Conservation (phyloP, 1,140 invertebrate genomes). For the Eupeodes corollae region DNA sequence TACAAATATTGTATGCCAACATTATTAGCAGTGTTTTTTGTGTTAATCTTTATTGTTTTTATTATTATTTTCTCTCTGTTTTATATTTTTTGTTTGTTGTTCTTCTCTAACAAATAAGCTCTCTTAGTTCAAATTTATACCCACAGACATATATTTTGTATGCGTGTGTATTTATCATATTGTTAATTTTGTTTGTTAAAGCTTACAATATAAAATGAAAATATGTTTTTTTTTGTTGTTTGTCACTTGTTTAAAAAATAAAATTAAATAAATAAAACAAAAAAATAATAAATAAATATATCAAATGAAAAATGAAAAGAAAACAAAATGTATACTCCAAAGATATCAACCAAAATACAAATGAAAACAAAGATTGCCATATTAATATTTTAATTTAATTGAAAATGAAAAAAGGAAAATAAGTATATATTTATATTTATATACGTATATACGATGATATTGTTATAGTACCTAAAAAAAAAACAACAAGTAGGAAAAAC, state of each 20-base stretch:
- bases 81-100: too few species aligned
- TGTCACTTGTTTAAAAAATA: conserved; percentile 3
- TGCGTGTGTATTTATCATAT: too few species aligned
- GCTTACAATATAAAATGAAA: too few species aligned
- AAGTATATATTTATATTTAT: conserved; percentile 24
- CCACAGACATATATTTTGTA: too few species aligned
- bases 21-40: too few species aligned
- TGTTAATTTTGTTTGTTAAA: too few species aligned
- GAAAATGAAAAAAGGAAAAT: conserved; percentile 3
- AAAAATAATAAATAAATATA: background rate
- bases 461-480: conserved; percentile 10
- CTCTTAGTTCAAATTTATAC: too few species aligned
- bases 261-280: conserved; percentile 2
- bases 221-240: background rate
- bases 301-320: background rate
- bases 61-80: too few species aligned
- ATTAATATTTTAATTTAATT: conserved; percentile 14
- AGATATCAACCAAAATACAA: conserved; percentile 13
- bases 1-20: too few species aligned
- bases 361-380: conserved; percentile 14
- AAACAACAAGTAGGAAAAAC: too few species aligned
- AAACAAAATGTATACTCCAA: background rate
- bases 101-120: too few species aligned
- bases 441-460: conserved; percentile 19
- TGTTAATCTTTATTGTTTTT: too few species aligned